Evolutionary conservation across 2,797 vertebrate species (phyloP).

Genomic region (Epinephelus malabaricus): DNA sequence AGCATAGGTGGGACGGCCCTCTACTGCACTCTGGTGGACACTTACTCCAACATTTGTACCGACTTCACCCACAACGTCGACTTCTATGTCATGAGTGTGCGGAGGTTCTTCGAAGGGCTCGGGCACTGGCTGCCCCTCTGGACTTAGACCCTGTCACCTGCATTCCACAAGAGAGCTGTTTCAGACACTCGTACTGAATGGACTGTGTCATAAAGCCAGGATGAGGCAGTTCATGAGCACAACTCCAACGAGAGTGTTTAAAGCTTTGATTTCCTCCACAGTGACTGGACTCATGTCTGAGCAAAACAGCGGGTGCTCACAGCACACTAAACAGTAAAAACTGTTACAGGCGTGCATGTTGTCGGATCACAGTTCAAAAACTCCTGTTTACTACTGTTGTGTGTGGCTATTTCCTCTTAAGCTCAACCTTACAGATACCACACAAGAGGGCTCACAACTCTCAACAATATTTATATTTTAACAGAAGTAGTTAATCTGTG

Average conservation of each 20-base stretch:
- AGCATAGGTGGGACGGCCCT: constrained; percentile 95
- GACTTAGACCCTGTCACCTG: constrained; percentile 77
- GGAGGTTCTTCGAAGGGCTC: constrained; percentile 87
- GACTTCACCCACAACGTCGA: constrained; percentile 94
- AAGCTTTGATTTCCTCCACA: constrained; percentile 11
- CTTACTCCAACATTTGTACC: constrained; percentile 92
- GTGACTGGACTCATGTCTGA: not conserved
- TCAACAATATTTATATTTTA: constrained; percentile 34
- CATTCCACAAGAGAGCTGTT: constrained; percentile 14
- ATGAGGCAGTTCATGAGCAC: not conserved
- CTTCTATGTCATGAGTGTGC: constrained; percentile 89
- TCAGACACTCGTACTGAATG: not conserved
- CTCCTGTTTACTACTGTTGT: constrained; percentile 62
- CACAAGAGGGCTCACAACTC: constrained; percentile 31
- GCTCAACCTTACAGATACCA: constrained; percentile 19
- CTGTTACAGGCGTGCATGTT: constrained; percentile 17
- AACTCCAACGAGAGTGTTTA: not conserved
- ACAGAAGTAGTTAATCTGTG: constrained; percentile 21
- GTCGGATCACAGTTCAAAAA: constrained; percentile 1
- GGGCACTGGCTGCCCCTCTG: constrained; percentile 88
- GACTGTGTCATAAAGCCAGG: not conserved
- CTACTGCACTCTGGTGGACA: constrained; percentile 93
- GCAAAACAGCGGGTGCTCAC: constrained; percentile 7
- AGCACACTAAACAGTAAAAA: constrained; percentile 7
- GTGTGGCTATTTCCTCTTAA: constrained; percentile 37